phyloP scores from a whole-genome alignment of 2,797 vertebrate genomes.

The Menidia menidia region DNA sequence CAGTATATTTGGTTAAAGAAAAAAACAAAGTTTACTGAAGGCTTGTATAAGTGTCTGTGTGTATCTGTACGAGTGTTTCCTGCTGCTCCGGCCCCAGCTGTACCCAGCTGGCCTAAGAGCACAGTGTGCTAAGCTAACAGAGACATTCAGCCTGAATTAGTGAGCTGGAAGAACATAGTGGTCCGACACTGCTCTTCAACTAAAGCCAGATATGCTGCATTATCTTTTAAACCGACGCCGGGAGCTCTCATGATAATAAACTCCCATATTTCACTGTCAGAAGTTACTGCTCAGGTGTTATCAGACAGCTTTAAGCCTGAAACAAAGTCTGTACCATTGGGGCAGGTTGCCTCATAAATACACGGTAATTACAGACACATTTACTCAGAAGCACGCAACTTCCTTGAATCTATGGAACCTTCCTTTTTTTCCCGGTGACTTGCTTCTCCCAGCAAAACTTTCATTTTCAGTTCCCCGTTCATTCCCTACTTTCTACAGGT shows the following conservation, averaged over 20 bases:
- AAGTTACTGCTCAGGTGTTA: conserved; percentile 32
- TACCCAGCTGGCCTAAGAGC: conserved; percentile 70
- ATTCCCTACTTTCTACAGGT: not conserved
- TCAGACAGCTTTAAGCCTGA: conserved; percentile 20
- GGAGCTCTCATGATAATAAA: conserved; percentile 20
- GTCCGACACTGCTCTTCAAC: conserved; percentile 31
- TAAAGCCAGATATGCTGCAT: not conserved
- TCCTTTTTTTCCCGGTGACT: conserved; percentile 14
- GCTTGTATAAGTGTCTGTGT: conserved; percentile 55
- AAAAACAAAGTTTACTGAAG: conserved; percentile 1
- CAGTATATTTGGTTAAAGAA: not conserved
- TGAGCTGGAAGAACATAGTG: conserved; percentile 53
- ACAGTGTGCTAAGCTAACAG: conserved; percentile 69
- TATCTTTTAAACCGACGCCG: conserved; percentile 8
- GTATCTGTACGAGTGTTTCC: conserved; percentile 62
- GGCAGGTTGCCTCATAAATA: conserved; percentile 12
- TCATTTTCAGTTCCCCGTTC: conserved; percentile 4
- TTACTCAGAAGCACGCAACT: not conserved
- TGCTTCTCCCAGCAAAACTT: not conserved
- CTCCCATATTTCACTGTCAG: conserved; percentile 18
- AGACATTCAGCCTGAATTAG: conserved; percentile 58
- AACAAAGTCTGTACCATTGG: conserved; percentile 16
- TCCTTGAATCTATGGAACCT: not conserved
- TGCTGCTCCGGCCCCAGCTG: conserved; percentile 68
- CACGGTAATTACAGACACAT: conserved; percentile 29